Percentiles rank a stretch among this genome's conserved stretches.
phyloP scores from a whole-genome alignment of 2,888 invertebrate genomes.

The Euzophera pinguis region DNA sequence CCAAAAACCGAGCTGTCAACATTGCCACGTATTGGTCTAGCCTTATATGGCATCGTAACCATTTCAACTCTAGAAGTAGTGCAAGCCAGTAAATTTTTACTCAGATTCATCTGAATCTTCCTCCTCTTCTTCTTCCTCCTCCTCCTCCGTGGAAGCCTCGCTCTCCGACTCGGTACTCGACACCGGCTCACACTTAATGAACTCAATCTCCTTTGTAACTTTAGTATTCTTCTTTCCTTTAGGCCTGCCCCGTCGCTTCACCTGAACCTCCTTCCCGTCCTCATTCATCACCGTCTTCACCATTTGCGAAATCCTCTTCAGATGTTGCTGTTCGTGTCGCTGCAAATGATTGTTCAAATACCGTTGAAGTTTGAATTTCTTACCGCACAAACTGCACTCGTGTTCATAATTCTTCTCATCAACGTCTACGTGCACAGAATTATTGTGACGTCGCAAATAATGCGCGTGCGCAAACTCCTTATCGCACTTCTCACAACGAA shows the following conservation, averaged over 20 bases:
- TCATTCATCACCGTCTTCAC: slow-evolving; percentile 66
- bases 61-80: too few relatives aligned
- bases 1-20: too few relatives aligned
- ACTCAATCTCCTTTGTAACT: slow-evolving; percentile 57
- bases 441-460: slow-evolving; percentile 58
- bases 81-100: slow-evolving; percentile 17
- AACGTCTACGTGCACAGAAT: slow-evolving; percentile 61
- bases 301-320: slow-evolving; percentile 66
- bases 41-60: too few relatives aligned
- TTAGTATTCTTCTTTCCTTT: slow-evolving; percentile 25
- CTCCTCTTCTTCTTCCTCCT: slow-evolving; percentile 18
- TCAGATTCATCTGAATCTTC: slow-evolving; percentile 33
- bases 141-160: slow-evolving; percentile 33
- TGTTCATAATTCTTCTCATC: slow-evolving; percentile 62
- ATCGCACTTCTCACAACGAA: slow-evolving; percentile 63
- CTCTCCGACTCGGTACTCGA: slow-evolving; percentile 54
- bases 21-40: too few relatives aligned
- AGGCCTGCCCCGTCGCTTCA: slow-evolving; percentile 38
- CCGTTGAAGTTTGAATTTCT: slow-evolving; percentile 66
- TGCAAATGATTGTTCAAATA: slow-evolving; percentile 66
- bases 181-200: slow-evolving; percentile 69
- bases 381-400: slow-evolving; percentile 63
- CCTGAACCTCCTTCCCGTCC: slow-evolving; percentile 34
- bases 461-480: slow-evolving; percentile 71
- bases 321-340: slow-evolving; percentile 67